Evolutionary conservation across 2,888 invertebrate genomes (phyloP).

Genomic region (Dendrolimus pini): DNA sequence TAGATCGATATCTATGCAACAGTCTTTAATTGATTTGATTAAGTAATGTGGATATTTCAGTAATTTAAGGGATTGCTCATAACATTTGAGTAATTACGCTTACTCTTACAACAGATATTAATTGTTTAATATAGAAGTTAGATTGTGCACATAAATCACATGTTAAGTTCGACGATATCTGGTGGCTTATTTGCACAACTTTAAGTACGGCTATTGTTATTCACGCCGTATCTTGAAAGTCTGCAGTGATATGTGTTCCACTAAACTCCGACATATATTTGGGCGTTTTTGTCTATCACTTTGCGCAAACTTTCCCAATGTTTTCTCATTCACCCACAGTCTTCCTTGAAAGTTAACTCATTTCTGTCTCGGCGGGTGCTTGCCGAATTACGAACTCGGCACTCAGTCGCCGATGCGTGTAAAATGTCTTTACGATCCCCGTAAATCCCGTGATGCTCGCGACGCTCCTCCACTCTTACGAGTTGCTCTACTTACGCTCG

Average conservation of each 20-base stretch:
- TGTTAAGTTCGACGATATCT: conserved; percentile 36
- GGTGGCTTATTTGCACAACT: conserved; percentile 34
- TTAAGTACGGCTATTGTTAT: conserved; percentile 45
- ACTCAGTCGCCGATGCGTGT: conserved; percentile 65
- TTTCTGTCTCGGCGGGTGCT: conserved; percentile 59
- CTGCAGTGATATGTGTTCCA: conserved; percentile 48
- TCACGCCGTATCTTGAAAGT: conserved; percentile 49
- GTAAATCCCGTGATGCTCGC: conserved; percentile 47
- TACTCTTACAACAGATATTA: conserved; percentile 26
- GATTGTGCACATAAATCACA: conserved; percentile 34
- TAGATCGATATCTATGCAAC: too few species aligned
- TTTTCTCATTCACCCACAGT: conserved; percentile 64
- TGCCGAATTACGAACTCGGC: conserved; percentile 57
- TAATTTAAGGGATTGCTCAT: not conserved
- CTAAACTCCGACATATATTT: conserved; percentile 54
- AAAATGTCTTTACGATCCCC: conserved; percentile 60
- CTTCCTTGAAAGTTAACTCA: conserved; percentile 61
- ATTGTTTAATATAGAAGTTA: conserved; percentile 34
- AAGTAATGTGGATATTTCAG: too few species aligned
- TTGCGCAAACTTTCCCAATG: conserved; percentile 60
- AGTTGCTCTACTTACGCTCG: conserved; percentile 15
- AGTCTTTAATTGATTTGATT: too few species aligned
- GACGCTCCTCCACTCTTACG: conserved; percentile 23
- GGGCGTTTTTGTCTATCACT: conserved; percentile 61
- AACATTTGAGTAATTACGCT: conserved; percentile 1